These are phyloP conservation scores for Neoniphon sammara DNA, from an alignment of 2,797 vertebrate genomes.

Conservation along the genomic window DNA sequence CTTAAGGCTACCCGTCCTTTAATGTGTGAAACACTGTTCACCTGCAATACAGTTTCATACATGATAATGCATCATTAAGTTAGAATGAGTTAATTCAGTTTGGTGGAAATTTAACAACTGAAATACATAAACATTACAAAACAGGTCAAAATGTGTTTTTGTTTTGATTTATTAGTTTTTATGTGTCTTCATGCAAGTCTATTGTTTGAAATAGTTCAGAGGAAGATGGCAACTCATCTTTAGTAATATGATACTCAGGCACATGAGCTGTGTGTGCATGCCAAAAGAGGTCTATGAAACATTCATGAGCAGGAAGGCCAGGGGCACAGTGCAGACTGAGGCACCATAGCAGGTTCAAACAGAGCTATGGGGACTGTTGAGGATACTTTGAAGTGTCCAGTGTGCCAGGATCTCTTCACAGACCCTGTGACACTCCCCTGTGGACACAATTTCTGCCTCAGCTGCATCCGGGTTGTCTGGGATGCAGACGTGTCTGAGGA, in stretches of 20 bases:
- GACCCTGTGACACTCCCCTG: conserved; percentile 80
- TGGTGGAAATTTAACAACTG: conserved; percentile 20
- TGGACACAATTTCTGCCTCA: conserved; percentile 80
- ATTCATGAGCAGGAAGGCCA: conserved; percentile 71
- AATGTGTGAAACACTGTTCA: no score
- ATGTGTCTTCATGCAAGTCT: conserved; percentile 18
- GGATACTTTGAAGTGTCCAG: conserved; percentile 77
- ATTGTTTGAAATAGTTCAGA: conserved; percentile 35
- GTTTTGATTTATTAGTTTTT: not conserved
- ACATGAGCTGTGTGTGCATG: conserved; percentile 46
- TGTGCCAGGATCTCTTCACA: conserved; percentile 80
- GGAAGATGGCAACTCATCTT: conserved; percentile 56
- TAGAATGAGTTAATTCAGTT: not conserved
- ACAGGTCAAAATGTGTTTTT: no score
- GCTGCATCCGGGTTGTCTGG: conserved; percentile 82
- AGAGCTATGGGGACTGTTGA: conserved; percentile 69
- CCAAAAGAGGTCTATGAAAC: conserved; percentile 68
- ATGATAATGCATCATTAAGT: no score
- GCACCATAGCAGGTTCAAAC: conserved; percentile 40
- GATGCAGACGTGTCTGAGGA: conserved; percentile 65
- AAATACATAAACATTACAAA: not conserved
- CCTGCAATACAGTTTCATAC: no score
- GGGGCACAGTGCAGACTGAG: conserved; percentile 35
- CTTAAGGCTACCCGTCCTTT: no score
- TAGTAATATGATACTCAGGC: conserved; percentile 71